These are phyloP conservation scores for Eristalis pertinax DNA, from an alignment of 2,888 invertebrate genomes.

Conservation along the genomic window DNA sequence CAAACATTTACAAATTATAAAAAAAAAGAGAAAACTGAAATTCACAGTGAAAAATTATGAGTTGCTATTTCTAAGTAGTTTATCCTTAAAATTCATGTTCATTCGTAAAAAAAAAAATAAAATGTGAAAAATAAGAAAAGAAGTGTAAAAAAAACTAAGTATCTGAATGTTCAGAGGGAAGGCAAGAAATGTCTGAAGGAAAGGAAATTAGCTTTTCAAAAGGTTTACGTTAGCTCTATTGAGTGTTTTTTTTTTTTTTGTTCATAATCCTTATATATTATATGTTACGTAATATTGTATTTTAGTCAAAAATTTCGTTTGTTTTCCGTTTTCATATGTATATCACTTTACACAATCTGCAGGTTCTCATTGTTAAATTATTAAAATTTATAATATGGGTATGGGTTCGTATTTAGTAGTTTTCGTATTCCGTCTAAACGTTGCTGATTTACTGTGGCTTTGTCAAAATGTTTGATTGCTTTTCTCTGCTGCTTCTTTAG, in stretches of 20 bases:
- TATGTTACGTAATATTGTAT: not conserved
- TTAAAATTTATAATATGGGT: slow-evolving; percentile 18
- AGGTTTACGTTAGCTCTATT: not conserved
- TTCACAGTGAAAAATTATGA: slow-evolving; percentile 38
- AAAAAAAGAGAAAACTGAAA: slow-evolving; percentile 16
- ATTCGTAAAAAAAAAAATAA: slow-evolving; percentile 4
- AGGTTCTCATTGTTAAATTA: slow-evolving; percentile 7
- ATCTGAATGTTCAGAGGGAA: not conserved
- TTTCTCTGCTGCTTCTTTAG: slow-evolving; percentile 9
- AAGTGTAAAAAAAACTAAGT: slow-evolving; percentile 7
- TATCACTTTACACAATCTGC: slow-evolving; percentile 12
- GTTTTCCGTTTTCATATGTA: slow-evolving; percentile 19
- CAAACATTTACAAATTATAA: slow-evolving; percentile 28
- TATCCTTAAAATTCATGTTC: slow-evolving; percentile 32
- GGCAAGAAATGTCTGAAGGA: not conserved
- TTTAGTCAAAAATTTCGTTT: not conserved
- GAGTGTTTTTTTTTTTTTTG: not conserved
- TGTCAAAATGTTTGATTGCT: slow-evolving; percentile 16
- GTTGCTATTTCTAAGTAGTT: not conserved
- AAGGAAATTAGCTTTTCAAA: slow-evolving; percentile 14
- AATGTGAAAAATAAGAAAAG: slow-evolving; percentile 20
- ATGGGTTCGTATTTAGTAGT: slow-evolving; percentile 16
- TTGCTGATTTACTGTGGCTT: slow-evolving; percentile 19
- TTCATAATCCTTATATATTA: not conserved
- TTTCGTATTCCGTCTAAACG: slow-evolving; percentile 32